These are phyloP conservation scores for Triplophysa yarkandensis DNA, from an alignment of 2,797 vertebrate genomes.

Conservation along the genomic window DNA sequence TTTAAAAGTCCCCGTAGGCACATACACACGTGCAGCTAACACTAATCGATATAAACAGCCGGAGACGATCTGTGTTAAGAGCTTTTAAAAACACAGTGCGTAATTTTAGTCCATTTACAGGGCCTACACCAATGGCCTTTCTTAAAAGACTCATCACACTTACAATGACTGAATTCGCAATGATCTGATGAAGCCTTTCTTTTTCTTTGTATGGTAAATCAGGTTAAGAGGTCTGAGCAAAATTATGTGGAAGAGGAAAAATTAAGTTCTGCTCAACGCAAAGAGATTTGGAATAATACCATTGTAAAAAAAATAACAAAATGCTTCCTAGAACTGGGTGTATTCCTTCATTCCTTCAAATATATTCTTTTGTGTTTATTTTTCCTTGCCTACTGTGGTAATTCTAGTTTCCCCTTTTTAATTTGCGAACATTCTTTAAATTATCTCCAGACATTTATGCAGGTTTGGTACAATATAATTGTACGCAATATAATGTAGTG, in stretches of 20 bases:
- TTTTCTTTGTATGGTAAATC: neutral
- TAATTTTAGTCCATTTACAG: constrained; percentile 72
- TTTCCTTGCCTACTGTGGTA: no score
- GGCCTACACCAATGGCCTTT: constrained; percentile 75
- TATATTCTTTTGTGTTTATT: no score
- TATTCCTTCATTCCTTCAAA: no score
- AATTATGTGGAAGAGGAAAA: neutral
- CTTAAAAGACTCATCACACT: constrained; percentile 75
- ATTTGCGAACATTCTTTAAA: no score
- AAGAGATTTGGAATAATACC: no score
- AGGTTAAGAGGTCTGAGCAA: neutral
- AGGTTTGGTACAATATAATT: no score
- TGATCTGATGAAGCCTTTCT: constrained; percentile 66
- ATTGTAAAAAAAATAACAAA: no score
- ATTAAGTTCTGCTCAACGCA: constrained; percentile 62
- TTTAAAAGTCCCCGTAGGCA: constrained; percentile 49
- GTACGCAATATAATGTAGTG: no score
- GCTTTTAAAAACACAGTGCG: constrained; percentile 68
- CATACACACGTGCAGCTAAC: constrained; percentile 58
- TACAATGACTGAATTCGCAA: constrained; percentile 78
- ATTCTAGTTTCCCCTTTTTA: no score
- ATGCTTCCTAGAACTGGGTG: no score
- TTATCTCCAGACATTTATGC: no score
- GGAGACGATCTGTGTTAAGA: constrained; percentile 66
- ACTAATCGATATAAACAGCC: constrained; percentile 71